phyloP scores from a whole-genome alignment of 23 tunicate species.

The Oikopleura dioica region DNA sequence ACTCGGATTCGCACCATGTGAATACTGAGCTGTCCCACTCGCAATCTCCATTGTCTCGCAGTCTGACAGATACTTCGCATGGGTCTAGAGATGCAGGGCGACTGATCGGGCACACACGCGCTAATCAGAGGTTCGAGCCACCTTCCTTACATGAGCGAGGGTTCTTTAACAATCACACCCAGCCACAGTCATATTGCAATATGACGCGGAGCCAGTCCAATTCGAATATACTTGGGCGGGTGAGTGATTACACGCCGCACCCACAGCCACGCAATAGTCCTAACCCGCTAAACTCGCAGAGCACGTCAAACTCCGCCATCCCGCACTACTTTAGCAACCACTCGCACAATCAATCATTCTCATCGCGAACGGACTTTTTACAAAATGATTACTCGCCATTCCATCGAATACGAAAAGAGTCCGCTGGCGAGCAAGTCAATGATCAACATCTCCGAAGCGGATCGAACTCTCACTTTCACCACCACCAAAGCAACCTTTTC shows the following conservation, averaged over 20 bases:
- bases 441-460: not conserved
- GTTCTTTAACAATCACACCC: not conserved
- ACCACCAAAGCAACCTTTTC: not conserved
- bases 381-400: not conserved
- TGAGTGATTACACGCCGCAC: not conserved
- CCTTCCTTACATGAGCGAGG: not conserved
- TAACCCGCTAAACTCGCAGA: not conserved
- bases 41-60: not conserved
- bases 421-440: not conserved
- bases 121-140: no score
- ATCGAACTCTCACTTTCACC: not conserved
- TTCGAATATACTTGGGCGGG: not conserved
- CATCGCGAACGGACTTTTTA: not conserved
- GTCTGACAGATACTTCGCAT: no score
- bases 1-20: no score
- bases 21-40: no score
- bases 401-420: not conserved
- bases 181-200: not conserved
- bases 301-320: no score
- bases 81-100: no score
- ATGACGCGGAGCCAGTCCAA: conserved; percentile 1
- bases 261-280: no score
- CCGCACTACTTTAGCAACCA: no score
- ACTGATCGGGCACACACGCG: no score
- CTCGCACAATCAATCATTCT: not conserved